Conservation (phyloP, 2,113 vertebrate species). For the Hippotragus niger region DNA sequence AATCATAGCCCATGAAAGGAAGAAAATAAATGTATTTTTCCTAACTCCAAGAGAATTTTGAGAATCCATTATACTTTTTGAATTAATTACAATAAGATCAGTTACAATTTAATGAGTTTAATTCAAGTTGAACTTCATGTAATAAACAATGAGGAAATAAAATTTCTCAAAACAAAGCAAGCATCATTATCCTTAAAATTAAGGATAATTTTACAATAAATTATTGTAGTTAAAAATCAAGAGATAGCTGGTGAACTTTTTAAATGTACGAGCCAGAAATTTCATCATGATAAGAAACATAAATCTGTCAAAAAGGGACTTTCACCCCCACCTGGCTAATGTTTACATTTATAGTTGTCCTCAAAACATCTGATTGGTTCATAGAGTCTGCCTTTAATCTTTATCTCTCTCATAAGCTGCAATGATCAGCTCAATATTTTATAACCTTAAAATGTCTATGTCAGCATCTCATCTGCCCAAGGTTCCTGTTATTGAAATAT, state of each 20-base stretch:
- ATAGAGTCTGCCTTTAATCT: neutral
- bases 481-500: neutral
- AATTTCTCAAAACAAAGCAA: conserved; percentile 16
- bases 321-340: neutral
- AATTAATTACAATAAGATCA: neutral
- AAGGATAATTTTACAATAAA: neutral
- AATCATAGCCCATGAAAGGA: neutral
- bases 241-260: neutral
- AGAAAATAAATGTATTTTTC: neutral
- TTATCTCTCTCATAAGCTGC: neutral
- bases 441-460: neutral
- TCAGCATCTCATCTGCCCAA: neutral
- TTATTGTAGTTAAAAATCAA: neutral
- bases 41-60: neutral
- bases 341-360: neutral
- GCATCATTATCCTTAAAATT: neutral
- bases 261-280: neutral
- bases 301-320: neutral
- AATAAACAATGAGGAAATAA: neutral
- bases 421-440: neutral
- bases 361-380: neutral
- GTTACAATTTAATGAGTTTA: neutral
- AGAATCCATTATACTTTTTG: neutral
- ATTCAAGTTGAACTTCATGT: neutral
- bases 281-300: neutral